Evolutionary conservation across 2,888 invertebrate species (phyloP).

Genomic region (Eudasyphora cyanicolor): DNA sequence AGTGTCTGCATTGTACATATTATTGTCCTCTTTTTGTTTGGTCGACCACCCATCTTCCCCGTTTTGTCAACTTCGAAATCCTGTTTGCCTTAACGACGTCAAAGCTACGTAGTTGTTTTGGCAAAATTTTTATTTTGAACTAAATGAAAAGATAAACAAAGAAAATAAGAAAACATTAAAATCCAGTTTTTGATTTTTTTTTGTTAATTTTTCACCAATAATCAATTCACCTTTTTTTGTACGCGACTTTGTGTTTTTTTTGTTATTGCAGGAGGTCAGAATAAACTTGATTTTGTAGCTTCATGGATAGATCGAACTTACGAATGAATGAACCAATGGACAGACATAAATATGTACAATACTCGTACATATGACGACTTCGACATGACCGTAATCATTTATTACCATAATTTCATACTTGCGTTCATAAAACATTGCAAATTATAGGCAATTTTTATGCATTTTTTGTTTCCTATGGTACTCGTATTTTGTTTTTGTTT

Average conservation of each 20-base stretch:
- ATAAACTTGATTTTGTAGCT: constrained; percentile 58
- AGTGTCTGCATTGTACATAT: no score
- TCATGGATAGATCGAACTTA: no score
- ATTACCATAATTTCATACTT: constrained; percentile 22
- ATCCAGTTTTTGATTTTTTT: not conserved
- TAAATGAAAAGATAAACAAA: not conserved
- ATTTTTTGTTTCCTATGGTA: constrained; percentile 5
- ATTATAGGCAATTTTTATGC: constrained; percentile 36
- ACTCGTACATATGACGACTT: not conserved
- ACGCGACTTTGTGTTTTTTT: no score
- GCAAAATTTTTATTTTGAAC: not conserved
- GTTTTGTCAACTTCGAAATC: no score
- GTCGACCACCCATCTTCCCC: no score
- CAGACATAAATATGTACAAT: constrained; percentile 20
- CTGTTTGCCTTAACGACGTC: no score
- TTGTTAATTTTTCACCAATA: not conserved
- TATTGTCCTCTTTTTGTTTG: no score
- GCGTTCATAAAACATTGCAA: not conserved
- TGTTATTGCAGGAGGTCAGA: not conserved
- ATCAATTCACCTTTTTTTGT: not conserved
- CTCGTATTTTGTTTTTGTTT: constrained; percentile 1
- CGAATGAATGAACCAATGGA: no score
- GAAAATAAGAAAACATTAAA: not conserved
- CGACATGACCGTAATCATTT: constrained; percentile 31
- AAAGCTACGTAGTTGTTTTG: no score